These are phyloP conservation scores for Torymus aiolomorphi DNA, from an alignment of 2,888 invertebrate genomes.

Conservation along the genomic window DNA sequence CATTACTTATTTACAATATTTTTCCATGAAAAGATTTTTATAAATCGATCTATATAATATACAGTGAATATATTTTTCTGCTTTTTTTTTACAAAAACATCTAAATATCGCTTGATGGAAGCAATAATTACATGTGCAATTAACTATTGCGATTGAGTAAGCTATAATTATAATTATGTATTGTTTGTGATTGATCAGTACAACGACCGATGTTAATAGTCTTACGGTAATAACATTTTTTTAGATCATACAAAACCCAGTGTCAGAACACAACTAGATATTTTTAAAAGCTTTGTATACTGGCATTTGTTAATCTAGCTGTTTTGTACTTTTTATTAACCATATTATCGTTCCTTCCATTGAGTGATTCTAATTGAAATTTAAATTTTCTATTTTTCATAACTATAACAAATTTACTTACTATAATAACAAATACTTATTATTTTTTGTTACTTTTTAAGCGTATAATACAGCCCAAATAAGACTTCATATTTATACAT, in stretches of 20 bases:
- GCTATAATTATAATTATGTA: constrained; percentile 17
- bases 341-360: constrained; percentile 15
- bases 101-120: constrained; percentile 17
- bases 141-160: background rate
- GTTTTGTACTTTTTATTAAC: constrained; percentile 36
- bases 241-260: constrained; percentile 14
- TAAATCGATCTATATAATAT: constrained; percentile 17
- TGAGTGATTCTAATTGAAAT: background rate
- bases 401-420: constrained; percentile 16
- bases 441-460: constrained; percentile 14
- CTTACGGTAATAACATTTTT: background rate
- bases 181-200: constrained; percentile 25
- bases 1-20: constrained; percentile 42
- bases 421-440: constrained; percentile 40
- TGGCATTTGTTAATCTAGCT: constrained; percentile 29
- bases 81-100: background rate
- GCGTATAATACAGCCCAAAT: background rate
- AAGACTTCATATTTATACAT: no score
- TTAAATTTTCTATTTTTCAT: background rate
- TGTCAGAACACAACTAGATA: constrained; percentile 11
- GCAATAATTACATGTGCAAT: constrained; percentile 17
- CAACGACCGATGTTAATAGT: constrained; percentile 12
- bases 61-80: background rate
- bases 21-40: background rate
- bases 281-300: constrained; percentile 19